phyloP scores from a whole-genome alignment of 2,888 invertebrate genomes.

The Graphium colonna region DNA sequence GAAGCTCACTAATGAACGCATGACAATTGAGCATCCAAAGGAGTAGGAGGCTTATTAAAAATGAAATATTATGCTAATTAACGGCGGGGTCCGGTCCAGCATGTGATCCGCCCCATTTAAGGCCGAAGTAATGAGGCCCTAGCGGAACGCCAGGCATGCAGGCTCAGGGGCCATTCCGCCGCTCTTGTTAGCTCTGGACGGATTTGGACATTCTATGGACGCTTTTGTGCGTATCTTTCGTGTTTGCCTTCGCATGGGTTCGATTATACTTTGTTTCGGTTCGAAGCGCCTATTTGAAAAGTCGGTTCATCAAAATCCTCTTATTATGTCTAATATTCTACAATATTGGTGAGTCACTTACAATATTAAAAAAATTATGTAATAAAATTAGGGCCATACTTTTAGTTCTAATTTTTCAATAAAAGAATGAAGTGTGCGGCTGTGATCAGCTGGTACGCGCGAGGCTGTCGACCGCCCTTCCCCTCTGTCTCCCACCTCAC shows the following conservation, averaged over 20 bases:
- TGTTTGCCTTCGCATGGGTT: background rate
- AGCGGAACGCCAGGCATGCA: constrained; percentile 34
- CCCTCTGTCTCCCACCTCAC: too few relatives aligned
- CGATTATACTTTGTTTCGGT: too few relatives aligned
- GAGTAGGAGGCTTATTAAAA: constrained; percentile 17
- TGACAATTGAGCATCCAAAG: constrained; percentile 17
- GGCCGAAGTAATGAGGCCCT: constrained; percentile 48
- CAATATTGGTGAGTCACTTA: too few relatives aligned
- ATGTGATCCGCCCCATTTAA: constrained; percentile 41
- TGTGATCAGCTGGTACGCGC: too few relatives aligned
- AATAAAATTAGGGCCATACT: too few relatives aligned
- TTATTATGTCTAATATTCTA: too few relatives aligned
- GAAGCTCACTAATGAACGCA: constrained; percentile 12
- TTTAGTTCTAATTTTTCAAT: too few relatives aligned
- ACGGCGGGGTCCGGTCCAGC: constrained; percentile 29
- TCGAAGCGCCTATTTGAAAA: too few relatives aligned
- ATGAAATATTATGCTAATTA: constrained; percentile 26
- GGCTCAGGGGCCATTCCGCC: constrained; percentile 27
- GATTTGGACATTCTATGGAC: constrained; percentile 17
- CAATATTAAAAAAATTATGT: too few relatives aligned
- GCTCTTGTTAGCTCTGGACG: constrained; percentile 20
- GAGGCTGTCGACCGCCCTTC: too few relatives aligned
- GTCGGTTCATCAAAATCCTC: too few relatives aligned
- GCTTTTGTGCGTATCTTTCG: constrained; percentile 6
- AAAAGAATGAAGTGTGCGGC: too few relatives aligned